A percentile compares a stretch with the other conserved stretches of the same genome.
These are phyloP conservation scores for Palythoa heliodiscus DNA, from an alignment of 92 coral and sea anemone genomes.

Conservation along the genomic window DNA sequence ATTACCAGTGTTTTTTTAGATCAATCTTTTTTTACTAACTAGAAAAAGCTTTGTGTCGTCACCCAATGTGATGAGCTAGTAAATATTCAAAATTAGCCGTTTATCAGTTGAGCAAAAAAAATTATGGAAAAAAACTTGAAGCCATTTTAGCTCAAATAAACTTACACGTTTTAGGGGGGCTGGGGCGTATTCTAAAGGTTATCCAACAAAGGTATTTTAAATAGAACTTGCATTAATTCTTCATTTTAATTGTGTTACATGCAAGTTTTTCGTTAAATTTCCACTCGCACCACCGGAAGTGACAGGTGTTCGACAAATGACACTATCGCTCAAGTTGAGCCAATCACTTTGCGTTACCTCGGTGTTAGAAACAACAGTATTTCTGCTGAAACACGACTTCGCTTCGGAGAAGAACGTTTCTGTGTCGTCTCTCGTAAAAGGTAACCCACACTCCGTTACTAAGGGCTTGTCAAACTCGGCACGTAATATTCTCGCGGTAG, in stretches of 20 bases:
- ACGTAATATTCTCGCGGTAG: neutral
- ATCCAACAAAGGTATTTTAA: neutral
- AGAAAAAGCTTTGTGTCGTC: no score
- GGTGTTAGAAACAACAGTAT: neutral
- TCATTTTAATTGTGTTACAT: neutral
- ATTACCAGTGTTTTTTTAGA: no score
- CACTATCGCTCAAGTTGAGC: constrained; percentile 19
- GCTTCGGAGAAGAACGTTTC: constrained; percentile 8
- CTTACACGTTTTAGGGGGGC: no score
- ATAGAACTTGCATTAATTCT: neutral
- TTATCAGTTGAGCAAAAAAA: no score
- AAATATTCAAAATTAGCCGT: no score
- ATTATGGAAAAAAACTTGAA: no score
- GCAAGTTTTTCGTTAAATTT: neutral
- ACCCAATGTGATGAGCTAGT: no score
- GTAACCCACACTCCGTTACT: neutral
- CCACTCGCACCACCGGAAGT: constrained; percentile 22
- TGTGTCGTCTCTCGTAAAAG: neutral
- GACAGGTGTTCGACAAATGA: constrained; percentile 31
- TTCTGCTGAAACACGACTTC: neutral
- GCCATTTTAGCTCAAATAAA: no score
- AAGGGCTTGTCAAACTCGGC: neutral
- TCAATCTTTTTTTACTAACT: no score
- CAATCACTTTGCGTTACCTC: constrained; percentile 28
- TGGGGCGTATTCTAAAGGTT: no score